phyloP scores from a whole-genome alignment of 2,113 vertebrate species.

The Neogale vison region DNA sequence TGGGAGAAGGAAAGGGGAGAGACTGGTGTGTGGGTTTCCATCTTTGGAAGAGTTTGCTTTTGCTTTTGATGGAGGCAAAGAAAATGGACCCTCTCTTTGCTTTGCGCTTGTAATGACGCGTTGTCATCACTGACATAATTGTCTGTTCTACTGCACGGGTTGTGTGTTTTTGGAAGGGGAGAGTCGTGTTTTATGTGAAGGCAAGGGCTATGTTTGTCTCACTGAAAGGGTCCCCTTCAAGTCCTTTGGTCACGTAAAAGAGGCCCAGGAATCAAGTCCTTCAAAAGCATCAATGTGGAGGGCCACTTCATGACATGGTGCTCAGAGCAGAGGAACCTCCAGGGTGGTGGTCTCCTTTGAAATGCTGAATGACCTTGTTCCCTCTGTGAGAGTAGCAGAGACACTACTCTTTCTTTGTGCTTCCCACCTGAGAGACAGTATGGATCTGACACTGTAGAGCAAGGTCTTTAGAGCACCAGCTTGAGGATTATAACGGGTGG shows the following conservation, averaged over 20 bases:
- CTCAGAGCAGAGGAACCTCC: too few species aligned
- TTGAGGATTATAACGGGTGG: neutral
- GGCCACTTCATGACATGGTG: too few species aligned
- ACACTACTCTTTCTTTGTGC: neutral
- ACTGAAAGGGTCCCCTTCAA: neutral
- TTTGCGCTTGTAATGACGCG: fast-evolving
- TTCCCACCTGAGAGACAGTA: neutral
- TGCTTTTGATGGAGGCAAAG: neutral
- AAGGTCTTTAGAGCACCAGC: neutral
- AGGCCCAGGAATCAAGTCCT: neutral
- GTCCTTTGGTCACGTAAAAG: neutral
- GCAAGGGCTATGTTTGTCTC: neutral
- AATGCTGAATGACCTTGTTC: neutral
- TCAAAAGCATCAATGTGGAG: neutral
- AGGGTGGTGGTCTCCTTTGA: neutral
- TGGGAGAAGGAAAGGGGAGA: neutral
- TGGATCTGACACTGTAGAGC: neutral
- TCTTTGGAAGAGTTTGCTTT: neutral
- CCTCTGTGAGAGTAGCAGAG: neutral
- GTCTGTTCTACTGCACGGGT: neutral
- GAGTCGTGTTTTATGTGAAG: neutral
- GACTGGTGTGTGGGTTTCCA: fast-evolving
- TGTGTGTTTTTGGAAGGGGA: neutral
- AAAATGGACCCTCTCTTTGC: neutral
- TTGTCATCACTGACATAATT: neutral